Evolutionary conservation across 2,113 vertebrate species (phyloP).

Genomic region (Rhadina sibilatrix): DNA sequence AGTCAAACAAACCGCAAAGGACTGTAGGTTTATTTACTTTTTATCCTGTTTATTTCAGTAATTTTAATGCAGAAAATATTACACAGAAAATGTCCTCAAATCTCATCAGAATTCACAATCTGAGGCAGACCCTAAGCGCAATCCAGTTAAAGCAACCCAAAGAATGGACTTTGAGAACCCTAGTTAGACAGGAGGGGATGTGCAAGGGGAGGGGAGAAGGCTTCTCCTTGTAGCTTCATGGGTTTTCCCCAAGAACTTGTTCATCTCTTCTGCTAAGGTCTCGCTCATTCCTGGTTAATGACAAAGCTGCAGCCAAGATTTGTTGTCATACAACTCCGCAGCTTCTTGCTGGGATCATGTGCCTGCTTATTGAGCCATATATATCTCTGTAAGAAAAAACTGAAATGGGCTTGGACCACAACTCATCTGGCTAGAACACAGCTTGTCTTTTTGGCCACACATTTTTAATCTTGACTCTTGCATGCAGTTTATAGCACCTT

Average conservation of each 20-base stretch:
- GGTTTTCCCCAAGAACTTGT: not conserved
- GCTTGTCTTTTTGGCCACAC: constrained; percentile 46
- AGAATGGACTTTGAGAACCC: constrained; percentile 31
- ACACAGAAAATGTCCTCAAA: not conserved
- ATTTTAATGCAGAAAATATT: not conserved
- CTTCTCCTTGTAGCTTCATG: not conserved
- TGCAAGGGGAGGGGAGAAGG: not conserved
- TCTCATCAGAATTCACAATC: not conserved
- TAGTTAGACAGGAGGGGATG: not conserved
- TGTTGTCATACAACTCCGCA: constrained; percentile 22
- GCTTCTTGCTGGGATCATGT: constrained; percentile 66
- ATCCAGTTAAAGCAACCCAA: constrained; percentile 60
- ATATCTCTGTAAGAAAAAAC: constrained; percentile 46
- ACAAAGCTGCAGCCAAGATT: constrained; percentile 54
- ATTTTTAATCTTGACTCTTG: constrained; percentile 61
- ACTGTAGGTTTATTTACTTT: not conserved
- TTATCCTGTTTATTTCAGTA: constrained; percentile 5
- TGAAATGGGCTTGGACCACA: constrained; percentile 53
- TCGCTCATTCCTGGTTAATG: constrained; percentile 15
- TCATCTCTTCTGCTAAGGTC: constrained; percentile 32
- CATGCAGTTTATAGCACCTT: constrained; percentile 73
- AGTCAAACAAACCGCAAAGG: not conserved
- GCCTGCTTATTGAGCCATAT: constrained; percentile 73
- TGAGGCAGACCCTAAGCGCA: not conserved
- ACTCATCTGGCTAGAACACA: constrained; percentile 57